A percentile compares a stretch with the other conserved stretches of the same genome.
These are phyloP conservation scores for Drosophila mettleri DNA, from an alignment of 2,888 invertebrate genomes.

Conservation along the genomic window DNA sequence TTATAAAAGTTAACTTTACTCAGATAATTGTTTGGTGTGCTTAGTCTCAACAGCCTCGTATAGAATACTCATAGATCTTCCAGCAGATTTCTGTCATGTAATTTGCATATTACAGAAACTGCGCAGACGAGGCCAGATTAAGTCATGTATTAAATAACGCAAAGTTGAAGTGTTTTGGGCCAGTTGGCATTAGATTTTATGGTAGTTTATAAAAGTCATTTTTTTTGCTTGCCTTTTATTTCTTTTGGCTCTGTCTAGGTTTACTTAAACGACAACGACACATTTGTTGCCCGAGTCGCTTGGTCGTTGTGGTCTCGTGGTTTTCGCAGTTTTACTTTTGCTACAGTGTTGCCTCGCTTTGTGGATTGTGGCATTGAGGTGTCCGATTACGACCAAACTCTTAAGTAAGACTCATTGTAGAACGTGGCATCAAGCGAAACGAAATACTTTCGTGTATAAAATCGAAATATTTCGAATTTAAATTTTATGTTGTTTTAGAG, in stretches of 20 bases:
- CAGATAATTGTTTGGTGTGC: conserved; percentile 4
- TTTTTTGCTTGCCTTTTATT: conserved; percentile 9
- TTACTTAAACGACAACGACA: conserved; percentile 34
- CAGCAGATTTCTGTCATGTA: background rate
- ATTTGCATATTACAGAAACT: conserved; percentile 49
- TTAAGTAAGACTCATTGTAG: conserved; percentile 12
- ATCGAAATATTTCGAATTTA: conserved; percentile 5
- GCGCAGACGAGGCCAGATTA: conserved; percentile 31
- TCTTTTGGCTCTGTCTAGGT: conserved; percentile 26
- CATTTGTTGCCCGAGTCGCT: conserved; percentile 42
- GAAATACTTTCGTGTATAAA: background rate
- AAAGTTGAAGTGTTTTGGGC: conserved; percentile 40
- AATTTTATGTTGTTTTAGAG: background rate
- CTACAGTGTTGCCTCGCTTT: conserved; percentile 31
- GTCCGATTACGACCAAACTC: conserved; percentile 52
- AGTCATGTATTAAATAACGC: conserved; percentile 54
- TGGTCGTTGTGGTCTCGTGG: conserved; percentile 70
- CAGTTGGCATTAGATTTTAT: conserved; percentile 28
- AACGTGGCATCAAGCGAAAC: background rate
- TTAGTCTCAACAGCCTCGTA: background rate
- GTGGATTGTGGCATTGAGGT: conserved; percentile 63
- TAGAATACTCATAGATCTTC: background rate
- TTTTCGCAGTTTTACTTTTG: conserved; percentile 61
- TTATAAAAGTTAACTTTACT: background rate
- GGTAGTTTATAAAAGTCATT: conserved; percentile 21